A percentile compares a stretch with the other conserved stretches of the same genome.
These are phyloP conservation scores for Porites lobata DNA, from an alignment of 92 coral and sea anemone species.

Conservation along the genomic window DNA sequence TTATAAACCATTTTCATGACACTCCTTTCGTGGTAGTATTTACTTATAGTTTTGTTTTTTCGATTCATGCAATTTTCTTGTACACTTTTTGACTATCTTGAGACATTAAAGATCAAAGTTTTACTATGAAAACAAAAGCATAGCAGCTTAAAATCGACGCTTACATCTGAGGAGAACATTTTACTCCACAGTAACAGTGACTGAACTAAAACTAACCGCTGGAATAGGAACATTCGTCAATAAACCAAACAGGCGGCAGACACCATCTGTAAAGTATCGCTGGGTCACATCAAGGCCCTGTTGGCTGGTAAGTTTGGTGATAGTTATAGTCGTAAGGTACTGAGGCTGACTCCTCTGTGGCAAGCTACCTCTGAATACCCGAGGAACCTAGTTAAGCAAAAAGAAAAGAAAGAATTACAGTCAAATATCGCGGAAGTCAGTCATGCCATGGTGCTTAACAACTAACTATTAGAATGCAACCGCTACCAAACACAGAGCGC, in stretches of 20 bases:
- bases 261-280: conserved; percentile 21
- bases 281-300: conserved; percentile 24
- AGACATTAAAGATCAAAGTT: too few species aligned
- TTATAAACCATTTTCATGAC: too few species aligned
- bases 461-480: too few species aligned
- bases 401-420: neutral
- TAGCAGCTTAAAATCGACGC: neutral
- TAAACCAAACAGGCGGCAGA: conserved; percentile 60
- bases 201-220: conserved; percentile 37
- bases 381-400: conserved; percentile 59
- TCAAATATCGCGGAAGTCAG: neutral
- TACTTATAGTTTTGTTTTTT: too few species aligned
- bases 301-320: conserved; percentile 24
- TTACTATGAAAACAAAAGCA: too few species aligned
- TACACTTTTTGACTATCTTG: too few species aligned
- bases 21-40: too few species aligned
- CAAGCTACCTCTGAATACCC: conserved; percentile 62
- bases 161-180: neutral
- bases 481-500: too few species aligned
- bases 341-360: conserved; percentile 31
- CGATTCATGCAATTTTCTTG: too few species aligned
- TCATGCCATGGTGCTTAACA: too few species aligned
- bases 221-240: conserved; percentile 70
- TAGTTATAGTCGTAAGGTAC: conserved; percentile 71
- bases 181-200: neutral